These are phyloP conservation scores for Otolemur garnettii DNA, from an alignment of 2,113 vertebrate species.

Conservation along the genomic window DNA sequence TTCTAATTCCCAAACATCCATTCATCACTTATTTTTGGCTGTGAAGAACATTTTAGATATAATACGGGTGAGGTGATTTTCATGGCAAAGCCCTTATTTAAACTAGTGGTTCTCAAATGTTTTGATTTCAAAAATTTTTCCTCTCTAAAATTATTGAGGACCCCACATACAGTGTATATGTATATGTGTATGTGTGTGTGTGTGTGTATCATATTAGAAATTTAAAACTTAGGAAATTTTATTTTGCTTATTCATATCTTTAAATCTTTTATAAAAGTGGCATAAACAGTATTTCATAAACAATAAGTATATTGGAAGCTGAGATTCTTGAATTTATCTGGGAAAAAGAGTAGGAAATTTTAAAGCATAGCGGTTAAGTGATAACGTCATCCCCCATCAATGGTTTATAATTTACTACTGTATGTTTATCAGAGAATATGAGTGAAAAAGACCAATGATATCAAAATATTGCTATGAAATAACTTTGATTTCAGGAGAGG, in stretches of 20 bases:
- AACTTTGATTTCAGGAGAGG: not conserved
- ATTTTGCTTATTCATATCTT: too few relatives aligned
- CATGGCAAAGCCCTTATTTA: not conserved
- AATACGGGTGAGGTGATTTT: too few relatives aligned
- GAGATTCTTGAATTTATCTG: too few relatives aligned
- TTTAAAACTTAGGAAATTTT: not conserved
- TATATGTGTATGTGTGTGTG: not conserved
- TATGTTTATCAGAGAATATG: not conserved
- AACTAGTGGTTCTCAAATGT: slow-evolving; percentile 10
- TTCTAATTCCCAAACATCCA: not conserved
- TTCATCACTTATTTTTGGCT: not conserved
- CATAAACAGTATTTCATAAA: too few relatives aligned
- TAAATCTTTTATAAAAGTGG: too few relatives aligned
- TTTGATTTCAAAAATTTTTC: not conserved
- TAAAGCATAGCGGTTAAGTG: not conserved
- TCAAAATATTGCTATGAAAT: not conserved
- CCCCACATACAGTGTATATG: not conserved
- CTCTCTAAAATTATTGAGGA: not conserved
- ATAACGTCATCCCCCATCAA: too few relatives aligned
- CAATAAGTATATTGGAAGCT: too few relatives aligned
- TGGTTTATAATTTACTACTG: not conserved
- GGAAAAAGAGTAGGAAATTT: not conserved
- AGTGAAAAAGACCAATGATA: not conserved
- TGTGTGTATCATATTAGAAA: not conserved
- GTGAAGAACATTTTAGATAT: not conserved